Conservation (phyloP, 2,113 vertebrate genomes). For the Papio anubis region DNA sequence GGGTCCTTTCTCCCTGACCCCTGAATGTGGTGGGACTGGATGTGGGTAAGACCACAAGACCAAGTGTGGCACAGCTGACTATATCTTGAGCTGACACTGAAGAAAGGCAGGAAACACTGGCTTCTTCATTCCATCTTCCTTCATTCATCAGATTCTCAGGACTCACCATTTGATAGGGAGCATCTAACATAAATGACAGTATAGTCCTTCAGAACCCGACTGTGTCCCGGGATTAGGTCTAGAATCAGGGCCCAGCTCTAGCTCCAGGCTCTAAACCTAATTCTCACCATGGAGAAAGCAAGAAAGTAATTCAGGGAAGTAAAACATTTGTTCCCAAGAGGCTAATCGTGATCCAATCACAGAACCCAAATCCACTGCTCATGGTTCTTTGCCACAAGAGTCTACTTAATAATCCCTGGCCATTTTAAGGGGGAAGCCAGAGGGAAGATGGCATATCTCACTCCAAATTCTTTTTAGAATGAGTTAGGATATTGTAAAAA, state of each 20-base stretch:
- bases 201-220: background rate
- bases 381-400: background rate
- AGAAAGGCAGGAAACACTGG: background rate
- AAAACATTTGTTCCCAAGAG: background rate
- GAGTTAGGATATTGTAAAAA: background rate
- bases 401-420: background rate
- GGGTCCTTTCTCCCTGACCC: background rate
- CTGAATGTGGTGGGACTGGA: background rate
- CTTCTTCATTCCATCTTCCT: background rate
- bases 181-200: background rate
- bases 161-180: background rate
- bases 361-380: background rate
- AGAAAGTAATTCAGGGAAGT: background rate
- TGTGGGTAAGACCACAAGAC: background rate
- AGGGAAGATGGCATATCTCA: background rate
- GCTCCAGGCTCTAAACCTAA: background rate
- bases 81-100: background rate
- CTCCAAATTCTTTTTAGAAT: background rate
- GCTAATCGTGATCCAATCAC: background rate
- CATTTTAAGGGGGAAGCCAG: background rate
- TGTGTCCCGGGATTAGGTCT: background rate
- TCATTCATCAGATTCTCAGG: background rate
- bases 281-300: background rate
- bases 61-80: background rate
- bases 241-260: background rate